These are phyloP conservation scores for Spisula subtruncata DNA, from an alignment of 2,888 invertebrate genomes.

Conservation along the genomic window DNA sequence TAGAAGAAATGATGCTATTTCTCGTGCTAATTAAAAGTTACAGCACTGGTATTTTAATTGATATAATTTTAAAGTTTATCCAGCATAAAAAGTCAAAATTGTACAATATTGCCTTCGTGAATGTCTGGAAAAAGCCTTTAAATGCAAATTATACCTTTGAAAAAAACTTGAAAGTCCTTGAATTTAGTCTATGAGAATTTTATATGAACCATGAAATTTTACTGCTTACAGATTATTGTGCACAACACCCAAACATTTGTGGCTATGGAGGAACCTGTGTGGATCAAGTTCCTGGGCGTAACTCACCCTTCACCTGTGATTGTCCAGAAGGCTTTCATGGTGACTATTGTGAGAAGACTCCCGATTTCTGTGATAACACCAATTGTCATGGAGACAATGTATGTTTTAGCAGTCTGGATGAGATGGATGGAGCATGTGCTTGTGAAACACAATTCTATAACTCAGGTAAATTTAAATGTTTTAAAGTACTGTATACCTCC, in stretches of 20 bases:
- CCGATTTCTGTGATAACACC: slow-evolving; percentile 25
- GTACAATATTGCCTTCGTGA: no score
- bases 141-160: no score
- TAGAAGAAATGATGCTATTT: no score
- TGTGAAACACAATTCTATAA: slow-evolving; percentile 47
- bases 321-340: slow-evolving; percentile 78
- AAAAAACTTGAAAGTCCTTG: no score
- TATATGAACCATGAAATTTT: no score
- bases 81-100: no score
- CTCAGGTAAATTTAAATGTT: slow-evolving; percentile 33
- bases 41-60: no score
- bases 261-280: slow-evolving; percentile 74
- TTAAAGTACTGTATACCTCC: no score
- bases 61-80: no score
- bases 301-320: slow-evolving; percentile 66
- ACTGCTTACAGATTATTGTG: slow-evolving; percentile 76
- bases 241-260: slow-evolving; percentile 71
- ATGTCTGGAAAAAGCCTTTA: no score
- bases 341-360: slow-evolving; percentile 70
- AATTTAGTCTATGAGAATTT: no score
- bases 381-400: slow-evolving; percentile 38
- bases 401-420: slow-evolving; percentile 54
- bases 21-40: no score
- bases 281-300: slow-evolving; percentile 60
- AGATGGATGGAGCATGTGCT: slow-evolving; percentile 40